Evolutionary conservation across 2,113 vertebrate species (phyloP), one percentile per base, ranked within the genome.

Genomic region (Brachyhypopomus occidentalis): DNA sequence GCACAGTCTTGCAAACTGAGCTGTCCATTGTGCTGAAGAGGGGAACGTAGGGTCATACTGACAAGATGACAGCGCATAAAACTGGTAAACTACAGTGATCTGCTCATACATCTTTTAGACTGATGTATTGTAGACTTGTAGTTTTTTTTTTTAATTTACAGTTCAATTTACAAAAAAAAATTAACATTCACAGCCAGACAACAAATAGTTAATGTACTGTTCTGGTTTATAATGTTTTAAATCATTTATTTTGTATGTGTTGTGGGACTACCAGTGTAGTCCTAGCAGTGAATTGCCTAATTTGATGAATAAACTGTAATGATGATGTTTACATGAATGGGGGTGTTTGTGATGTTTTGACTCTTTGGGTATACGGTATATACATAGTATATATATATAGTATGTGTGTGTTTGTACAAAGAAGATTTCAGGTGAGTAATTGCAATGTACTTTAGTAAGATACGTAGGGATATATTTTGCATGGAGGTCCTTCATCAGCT

Each of bases 291-390:
- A 22, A 41, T 70, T 70, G 20, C 34, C 36, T 67, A 19, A 30
- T 9, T 70, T 22, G 36, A 14, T 70, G 36, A 70, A 20, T 67
- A 34, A 67, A n/a, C 66, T 41, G 66, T 70, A 41, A 70, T 70
- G 34, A 70, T 60, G n/a, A 22, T 70, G 36, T 70, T 70, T 70
- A 70, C 34, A 41, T 70, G 20, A 34, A 70, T 12, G 9, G 9
- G n/a, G 34, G 36, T 14, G 17, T 67, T 36, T 70, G 14, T 70
- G 8, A 22, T 38, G 34, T 70, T 70, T 67, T 60, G n/a, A 60
- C 8, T 52, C 12, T 52, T 45, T 45, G 9, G 2, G 9, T 45
- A 45, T 45, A 45, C 5, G 5, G 1, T 45, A 4, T 41, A 3
- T 30, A 30, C 30, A 3, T n/a, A n/a, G n/a, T n/a, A n/a, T 30